Conservation (phyloP, 2,113 vertebrate genomes). For the Salvelinus namaycush region DNA sequence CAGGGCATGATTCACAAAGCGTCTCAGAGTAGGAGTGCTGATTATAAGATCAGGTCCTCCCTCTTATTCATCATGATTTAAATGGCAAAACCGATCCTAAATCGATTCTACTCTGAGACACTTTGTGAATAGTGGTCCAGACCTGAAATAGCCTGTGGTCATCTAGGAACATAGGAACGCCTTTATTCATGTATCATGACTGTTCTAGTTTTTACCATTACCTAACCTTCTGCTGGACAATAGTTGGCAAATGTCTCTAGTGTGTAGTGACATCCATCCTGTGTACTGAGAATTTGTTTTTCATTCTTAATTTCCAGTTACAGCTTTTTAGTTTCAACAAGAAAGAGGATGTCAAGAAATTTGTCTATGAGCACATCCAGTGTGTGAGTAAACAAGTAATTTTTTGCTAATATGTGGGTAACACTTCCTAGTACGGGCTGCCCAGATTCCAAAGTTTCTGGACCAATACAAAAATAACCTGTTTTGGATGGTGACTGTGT, state of each 20-base stretch:
- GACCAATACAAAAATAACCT: not conserved
- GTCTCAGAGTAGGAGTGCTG: too few species aligned
- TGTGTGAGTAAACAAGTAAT: conserved; percentile 72
- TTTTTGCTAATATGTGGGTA: not conserved
- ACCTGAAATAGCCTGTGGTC: not conserved
- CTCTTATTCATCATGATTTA: too few species aligned
- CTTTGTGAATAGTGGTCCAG: too few species aligned
- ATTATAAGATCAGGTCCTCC: too few species aligned
- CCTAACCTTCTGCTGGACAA: not conserved
- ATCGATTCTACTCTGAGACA: too few species aligned
- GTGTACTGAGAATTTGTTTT: not conserved
- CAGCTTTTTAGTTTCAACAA: conserved; percentile 80
- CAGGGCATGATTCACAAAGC: too few species aligned
- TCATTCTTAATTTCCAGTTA: conserved; percentile 64
- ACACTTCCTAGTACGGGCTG: not conserved
- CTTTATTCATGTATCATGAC: too few species aligned
- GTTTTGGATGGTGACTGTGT: not conserved
- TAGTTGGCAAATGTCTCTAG: not conserved
- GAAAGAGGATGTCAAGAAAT: conserved; percentile 74
- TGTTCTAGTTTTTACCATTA: too few species aligned
- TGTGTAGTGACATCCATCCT: conserved; percentile 8
- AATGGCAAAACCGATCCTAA: too few species aligned
- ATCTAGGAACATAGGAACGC: not conserved
- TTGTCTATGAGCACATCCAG: conserved; percentile 79
- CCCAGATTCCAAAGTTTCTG: not conserved